Base-by-base conservation (phyloP, 2,113 vertebrate species). In the Myotis brandtii region DNA sequence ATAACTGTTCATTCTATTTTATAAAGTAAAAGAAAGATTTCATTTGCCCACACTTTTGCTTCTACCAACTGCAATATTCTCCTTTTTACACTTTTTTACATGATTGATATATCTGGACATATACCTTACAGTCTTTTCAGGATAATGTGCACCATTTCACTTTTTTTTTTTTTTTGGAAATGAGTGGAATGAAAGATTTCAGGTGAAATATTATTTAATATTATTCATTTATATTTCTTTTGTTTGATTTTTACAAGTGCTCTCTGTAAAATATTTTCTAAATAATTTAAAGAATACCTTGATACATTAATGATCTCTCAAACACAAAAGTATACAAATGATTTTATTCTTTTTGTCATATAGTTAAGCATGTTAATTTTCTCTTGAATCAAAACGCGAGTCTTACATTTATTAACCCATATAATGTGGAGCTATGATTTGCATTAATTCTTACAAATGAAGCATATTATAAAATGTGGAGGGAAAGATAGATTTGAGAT, bases 321-420 rank as follows among this genome's bases (percentile, higher is more conserved):
- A 93, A 48, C 34, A 64, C 56, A 70, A 86, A 90, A 46, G 13
- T 50, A 25, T 90, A 21, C 10, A 67, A 69, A 79, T 73, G 20
- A 37, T 75, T 91, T 80, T 89, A 43, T 87, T 84, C n/a, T 81
- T 52, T 91, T 77, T 85, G 18, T 81, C 21, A 79, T n/a, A 43
- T 70, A 34, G 59, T 56, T 93, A 96, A 94, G 7, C 34, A 67
- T 72, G 23, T 32, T 89, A 90, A 86, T 88, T 95, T 94, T 91
- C 69, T 79, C 62, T 48, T 93, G 48, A 85, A 59, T 86, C 92
- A 46, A 96, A 70, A 85, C 5, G 11, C 37, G 43, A 73, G n/a
- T 96, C 27, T 82, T 77, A n/a, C 9, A 12, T 93, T 81, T 84
- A 37, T 86, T 84, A 50, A 52, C 48, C 67, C 34, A 59, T 77